These are phyloP conservation scores for Perca fluviatilis DNA, from an alignment of 2,113 vertebrate species.

Conservation along the genomic window DNA sequence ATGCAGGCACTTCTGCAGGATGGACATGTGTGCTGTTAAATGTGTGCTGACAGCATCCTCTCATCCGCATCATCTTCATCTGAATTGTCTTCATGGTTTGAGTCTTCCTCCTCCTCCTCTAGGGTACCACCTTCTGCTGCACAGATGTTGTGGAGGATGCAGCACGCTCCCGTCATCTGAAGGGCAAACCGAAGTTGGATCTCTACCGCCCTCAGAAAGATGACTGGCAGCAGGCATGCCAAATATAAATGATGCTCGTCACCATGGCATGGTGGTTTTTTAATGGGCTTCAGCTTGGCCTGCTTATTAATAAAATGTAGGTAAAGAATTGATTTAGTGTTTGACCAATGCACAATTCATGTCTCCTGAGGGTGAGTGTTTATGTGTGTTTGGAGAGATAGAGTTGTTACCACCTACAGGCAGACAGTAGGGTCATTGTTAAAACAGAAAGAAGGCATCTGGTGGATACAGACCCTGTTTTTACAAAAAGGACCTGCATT, in stretches of 20 bases:
- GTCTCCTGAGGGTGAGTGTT: constrained; percentile 7
- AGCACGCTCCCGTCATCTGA: constrained; percentile 19
- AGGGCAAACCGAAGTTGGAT: constrained; percentile 24
- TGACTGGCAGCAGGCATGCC: constrained; percentile 20
- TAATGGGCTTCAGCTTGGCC: not conserved
- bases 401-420: constrained; percentile 28
- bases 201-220: constrained; percentile 3
- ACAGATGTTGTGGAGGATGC: constrained; percentile 42
- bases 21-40: constrained; percentile 24
- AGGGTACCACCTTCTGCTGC: constrained; percentile 43
- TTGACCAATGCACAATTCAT: not conserved
- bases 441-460: constrained; percentile 25
- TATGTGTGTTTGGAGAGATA: constrained; percentile 26
- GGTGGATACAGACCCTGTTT: not conserved
- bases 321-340: not conserved
- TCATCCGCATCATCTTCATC: constrained; percentile 38
- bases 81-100: constrained; percentile 23
- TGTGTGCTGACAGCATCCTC: constrained; percentile 31
- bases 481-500: constrained; percentile 5
- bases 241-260: constrained; percentile 24
- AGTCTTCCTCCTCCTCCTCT: constrained; percentile 19
- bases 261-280: constrained; percentile 19
- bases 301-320: constrained; percentile 16
- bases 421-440: constrained; percentile 39
- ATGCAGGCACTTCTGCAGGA: constrained; percentile 31